Base-by-base conservation (phyloP, 2,113 vertebrate species). In the Oncorhynchus kisutch region DNA sequence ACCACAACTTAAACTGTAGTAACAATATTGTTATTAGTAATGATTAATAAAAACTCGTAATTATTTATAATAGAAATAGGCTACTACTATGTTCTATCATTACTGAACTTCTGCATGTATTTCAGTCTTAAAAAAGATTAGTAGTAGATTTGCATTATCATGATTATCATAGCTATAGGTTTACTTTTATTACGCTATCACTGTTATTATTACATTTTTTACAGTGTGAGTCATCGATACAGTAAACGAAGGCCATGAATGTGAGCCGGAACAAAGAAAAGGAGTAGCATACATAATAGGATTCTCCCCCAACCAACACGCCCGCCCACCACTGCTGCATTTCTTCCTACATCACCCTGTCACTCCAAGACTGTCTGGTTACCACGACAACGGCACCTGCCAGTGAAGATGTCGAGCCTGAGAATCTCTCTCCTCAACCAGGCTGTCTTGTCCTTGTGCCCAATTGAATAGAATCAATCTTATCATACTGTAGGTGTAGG, bases 211-310 rank as follows among this genome's bases (percentile, higher is more conserved):
- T 7, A 16, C 13, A 4, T 29, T 16, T 2, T 29, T 24, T 29
- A 66, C 64, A 16, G 13, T 14, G 12, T 22, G 59, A 34, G 9
- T n/a, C 57, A 60, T 18, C 7, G 45, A 8, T 45, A 48, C 54
- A 57, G 59, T 31, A 73, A 82, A 87, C 79, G 67, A 73, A 77
- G 78, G 81, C 72, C 77, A 78, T 51, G 72, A 82, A 81, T 77
- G 66, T 65, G 78, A 29, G 60, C 78, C 78, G 82, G 84, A 83
- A 88, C 82, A 88, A 86, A 86, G 87, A 85, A 81, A 64, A 72
- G 73, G 51, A 14, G 72, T 75, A 81, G 82, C 66, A 31, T 20
- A 39, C 51, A 45, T 48, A 18, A 4, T 18, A 16, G 39, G 62
- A 69, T 67, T 71, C 57, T 73, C 60, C 34, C 75, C 54, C 73